Conservation (phyloP, 2,113 vertebrate genomes). For the Campylomormyrus numenius region DNA sequence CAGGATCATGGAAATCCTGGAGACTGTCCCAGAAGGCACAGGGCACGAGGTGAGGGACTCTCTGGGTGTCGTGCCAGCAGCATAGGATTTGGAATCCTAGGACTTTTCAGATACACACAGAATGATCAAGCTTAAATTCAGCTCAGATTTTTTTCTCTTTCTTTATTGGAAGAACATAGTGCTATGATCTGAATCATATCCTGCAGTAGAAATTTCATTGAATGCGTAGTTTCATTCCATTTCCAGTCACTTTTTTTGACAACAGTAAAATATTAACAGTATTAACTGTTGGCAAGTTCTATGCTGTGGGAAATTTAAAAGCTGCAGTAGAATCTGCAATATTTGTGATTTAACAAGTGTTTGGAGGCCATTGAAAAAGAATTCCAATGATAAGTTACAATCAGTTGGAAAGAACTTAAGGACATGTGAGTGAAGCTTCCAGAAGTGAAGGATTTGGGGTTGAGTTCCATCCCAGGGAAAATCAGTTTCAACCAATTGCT, state of each 20-base stretch:
- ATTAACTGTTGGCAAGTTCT: neutral
- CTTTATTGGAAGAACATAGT: neutral
- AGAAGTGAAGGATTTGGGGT: slow-evolving; percentile 22
- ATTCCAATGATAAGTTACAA: neutral
- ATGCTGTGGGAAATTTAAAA: neutral
- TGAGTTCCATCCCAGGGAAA: slow-evolving; percentile 19
- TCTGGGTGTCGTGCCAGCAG: neutral
- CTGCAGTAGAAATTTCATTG: neutral
- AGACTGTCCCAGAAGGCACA: neutral
- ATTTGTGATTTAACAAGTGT: neutral
- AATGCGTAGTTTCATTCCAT: neutral
- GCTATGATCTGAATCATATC: neutral
- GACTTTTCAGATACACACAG: neutral
- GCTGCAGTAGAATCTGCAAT: neutral
- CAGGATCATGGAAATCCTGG: neutral
- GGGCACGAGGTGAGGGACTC: neutral
- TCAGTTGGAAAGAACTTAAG: neutral
- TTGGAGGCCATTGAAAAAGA: neutral
- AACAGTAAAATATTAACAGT: slow-evolving; percentile 1
- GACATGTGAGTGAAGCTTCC: neutral
- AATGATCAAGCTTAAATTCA: neutral
- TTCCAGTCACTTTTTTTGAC: neutral
- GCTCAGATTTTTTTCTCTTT: neutral
- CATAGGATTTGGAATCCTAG: neutral
- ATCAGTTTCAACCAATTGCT: slow-evolving; percentile 39